phyloP scores from a whole-genome alignment of 2,888 invertebrate genomes.

The Hipparchia semele region DNA sequence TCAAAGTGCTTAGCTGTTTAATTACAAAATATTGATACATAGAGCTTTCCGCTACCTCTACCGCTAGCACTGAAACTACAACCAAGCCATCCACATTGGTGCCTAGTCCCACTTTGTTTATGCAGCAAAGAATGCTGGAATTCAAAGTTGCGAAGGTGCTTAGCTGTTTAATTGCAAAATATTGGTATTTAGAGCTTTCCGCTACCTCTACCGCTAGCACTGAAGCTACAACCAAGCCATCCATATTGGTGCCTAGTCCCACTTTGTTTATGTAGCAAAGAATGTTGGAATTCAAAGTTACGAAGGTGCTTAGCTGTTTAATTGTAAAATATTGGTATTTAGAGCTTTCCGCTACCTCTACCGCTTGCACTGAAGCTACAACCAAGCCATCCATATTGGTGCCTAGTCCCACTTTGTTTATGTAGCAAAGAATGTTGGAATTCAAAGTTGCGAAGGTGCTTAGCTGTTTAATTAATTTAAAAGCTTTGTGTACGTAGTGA shows the following conservation, averaged over 20 bases:
- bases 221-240: conserved; percentile 22
- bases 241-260: conserved; percentile 16
- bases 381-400: conserved; percentile 22
- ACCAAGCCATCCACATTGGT: conserved; percentile 14
- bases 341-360: not conserved
- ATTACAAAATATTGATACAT: too few relatives aligned
- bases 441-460: conserved; percentile 54
- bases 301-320: conserved; percentile 64
- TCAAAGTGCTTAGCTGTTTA: not conserved
- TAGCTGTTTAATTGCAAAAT: not conserved
- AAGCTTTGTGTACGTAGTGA: conserved; percentile 49
- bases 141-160: conserved; percentile 30
- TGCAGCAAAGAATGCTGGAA: conserved; percentile 51
- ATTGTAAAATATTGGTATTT: conserved; percentile 48
- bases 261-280: conserved; percentile 41
- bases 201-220: conserved; percentile 28
- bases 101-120: not conserved
- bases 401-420: conserved; percentile 26
- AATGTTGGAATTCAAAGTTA: conserved; percentile 54
- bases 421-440: conserved; percentile 52
- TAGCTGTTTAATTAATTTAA: conserved; percentile 75
- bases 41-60: not conserved
- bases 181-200: not conserved
- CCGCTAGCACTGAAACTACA: conserved; percentile 32
- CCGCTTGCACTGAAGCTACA: conserved; percentile 32